These are phyloP conservation scores for Drosophila suboccidentalis DNA, from an alignment of 2,888 invertebrate species.

Conservation along the genomic window DNA sequence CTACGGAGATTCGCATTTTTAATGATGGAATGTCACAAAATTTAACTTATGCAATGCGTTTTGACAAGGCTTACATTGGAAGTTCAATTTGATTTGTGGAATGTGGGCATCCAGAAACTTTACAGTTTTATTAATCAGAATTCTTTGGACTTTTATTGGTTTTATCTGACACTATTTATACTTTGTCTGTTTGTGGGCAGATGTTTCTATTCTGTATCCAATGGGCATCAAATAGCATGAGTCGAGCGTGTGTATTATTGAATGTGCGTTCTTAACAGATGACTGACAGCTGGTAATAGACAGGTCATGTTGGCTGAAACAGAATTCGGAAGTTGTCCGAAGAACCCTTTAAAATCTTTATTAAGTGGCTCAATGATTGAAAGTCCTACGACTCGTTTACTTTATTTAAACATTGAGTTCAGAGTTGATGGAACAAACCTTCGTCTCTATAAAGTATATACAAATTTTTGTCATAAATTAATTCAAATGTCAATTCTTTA, in stretches of 20 bases:
- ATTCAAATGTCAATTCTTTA: too few relatives aligned
- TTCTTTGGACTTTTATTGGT: not conserved
- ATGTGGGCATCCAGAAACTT: not conserved
- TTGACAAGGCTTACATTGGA: not conserved
- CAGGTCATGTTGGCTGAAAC: too few relatives aligned
- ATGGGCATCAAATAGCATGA: not conserved
- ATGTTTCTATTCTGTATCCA: not conserved
- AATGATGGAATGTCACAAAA: constrained; percentile 6
- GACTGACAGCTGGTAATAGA: constrained; percentile 47
- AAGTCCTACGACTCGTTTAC: constrained; percentile 1
- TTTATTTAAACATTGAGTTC: not conserved
- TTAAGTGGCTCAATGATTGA: constrained; percentile 5
- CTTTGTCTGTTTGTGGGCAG: not conserved
- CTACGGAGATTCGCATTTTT: constrained; percentile 17
- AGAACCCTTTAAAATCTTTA: constrained; percentile 9
- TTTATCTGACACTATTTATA: not conserved
- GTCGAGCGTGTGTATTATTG: constrained; percentile 8
- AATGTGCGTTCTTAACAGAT: too few relatives aligned
- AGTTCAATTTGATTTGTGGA: constrained; percentile 5
- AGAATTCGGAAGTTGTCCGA: too few relatives aligned
- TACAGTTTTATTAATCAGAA: not conserved
- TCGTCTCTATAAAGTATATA: too few relatives aligned
- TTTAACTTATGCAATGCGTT: not conserved
- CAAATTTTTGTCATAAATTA: too few relatives aligned
- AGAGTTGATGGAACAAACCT: not conserved